Conservation (phyloP, 2,797 vertebrate genomes). For the Picus viridis region DNA sequence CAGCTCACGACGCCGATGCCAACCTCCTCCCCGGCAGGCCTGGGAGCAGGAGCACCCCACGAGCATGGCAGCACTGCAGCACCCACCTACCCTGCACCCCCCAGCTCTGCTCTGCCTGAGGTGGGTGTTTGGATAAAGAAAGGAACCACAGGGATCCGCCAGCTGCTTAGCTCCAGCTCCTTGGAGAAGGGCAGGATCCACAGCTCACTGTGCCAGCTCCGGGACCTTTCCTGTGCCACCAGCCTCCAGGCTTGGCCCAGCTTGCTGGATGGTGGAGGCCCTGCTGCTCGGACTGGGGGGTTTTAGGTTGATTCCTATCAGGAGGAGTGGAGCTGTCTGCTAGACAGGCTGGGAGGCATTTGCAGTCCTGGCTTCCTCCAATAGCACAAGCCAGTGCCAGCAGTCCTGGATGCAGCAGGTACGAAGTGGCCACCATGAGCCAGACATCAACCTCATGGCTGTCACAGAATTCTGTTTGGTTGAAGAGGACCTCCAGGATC, state of each 20-base stretch:
- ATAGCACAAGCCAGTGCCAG: fast-evolving
- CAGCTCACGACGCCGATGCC: not conserved
- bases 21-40: not conserved
- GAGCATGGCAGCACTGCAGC: not conserved
- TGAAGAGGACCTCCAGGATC: too few species aligned
- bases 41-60: not conserved
- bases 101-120: not conserved
- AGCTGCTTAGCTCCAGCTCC: not conserved
- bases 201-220: not conserved
- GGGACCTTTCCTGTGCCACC: fast-evolving
- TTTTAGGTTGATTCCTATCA: not conserved
- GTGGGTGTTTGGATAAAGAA: not conserved
- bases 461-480: too few species aligned
- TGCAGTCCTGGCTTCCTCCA: fast-evolving
- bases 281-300: fast-evolving
- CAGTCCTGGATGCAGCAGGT: not conserved
- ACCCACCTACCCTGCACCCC: not conserved
- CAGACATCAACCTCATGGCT: fast-evolving
- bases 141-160: not conserved
- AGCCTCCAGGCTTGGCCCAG: not conserved
- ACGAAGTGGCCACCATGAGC: fast-evolving
- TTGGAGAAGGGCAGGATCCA: not conserved
- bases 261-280: not conserved
- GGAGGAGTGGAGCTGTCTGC: not conserved
- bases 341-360: not conserved